Base-by-base conservation (phyloP, 2,797 vertebrate species). In the Crenuchus spilurus region DNA sequence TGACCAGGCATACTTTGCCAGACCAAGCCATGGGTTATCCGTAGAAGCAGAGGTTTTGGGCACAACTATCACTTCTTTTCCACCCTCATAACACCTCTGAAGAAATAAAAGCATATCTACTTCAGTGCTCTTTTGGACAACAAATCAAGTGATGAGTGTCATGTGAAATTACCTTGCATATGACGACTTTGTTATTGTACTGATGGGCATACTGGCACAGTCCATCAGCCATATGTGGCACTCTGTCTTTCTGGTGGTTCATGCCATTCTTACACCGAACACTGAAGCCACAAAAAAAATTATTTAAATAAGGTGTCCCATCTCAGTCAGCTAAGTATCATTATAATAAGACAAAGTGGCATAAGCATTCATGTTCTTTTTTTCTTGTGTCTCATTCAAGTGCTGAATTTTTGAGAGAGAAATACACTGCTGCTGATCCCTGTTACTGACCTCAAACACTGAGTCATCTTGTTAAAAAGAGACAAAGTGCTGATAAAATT, bases 1-100 rank as follows among this genome's bases (percentile, higher is more conserved):
- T 2, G 93, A 93, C 94, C 94, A 95, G 55, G 93, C 94, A 0
- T 91, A 95, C 70, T 92, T 94, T 30, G 94, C 94, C 52, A 95
- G 85, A 46, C 94, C 94, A 57, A 94, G 75, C 93, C 93, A 95
- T 0, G 86, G 92, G 81, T 91, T 94, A 71, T 95, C 94, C 7
- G 73, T 57, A 14, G 94, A 93, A 7, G 94, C 91, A 0, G 93
- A 91, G 0, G 93, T 94, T 82, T 94, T 95, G 9, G 94, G 94
- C 22, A 94, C 78, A 3, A 95, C 93, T 0, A 93, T 92, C 63
- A 93, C 87, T 83, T 95, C 94, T 74, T 85, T 83, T 69, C 94
- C 94, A 10, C 89, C 86, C 84, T 95, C 93, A 52, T 95, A 95
- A 80, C 94, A 95, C 35, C 86, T 85, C 94, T 95, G 55, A 0